Base-by-base conservation (phyloP, 2,888 invertebrate genomes). In the Himalopsyche japonica region DNA sequence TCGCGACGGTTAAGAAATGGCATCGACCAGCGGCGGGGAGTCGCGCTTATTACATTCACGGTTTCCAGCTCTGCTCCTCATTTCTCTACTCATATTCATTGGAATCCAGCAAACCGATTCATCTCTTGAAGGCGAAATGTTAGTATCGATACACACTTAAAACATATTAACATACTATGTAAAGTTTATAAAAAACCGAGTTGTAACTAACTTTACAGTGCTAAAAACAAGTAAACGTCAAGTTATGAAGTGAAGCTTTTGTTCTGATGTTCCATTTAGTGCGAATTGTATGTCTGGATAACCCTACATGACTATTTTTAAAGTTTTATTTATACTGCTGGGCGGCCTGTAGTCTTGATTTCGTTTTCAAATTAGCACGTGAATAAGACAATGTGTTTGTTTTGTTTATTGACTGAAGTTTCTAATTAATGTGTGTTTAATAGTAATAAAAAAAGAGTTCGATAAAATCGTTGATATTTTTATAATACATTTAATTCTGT, bases 81-180 rank as follows among this genome's bases (percentile, higher is more conserved):
- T 79, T 32, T 27, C 43, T 34, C 18, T 43, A 6, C 47, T 79
- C 7, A 43, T 79, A 32, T 43, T 43, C 24, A n/a, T 18, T 10
- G 79, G 24, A 18, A 47, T 43, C 37, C 37, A 79, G 24, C 79
- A 79, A 47, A 47, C 43, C 7, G 79, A 32, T 7, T 37, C 43
- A 27, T 81, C 83, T 43, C 64, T 78, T n/a, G 83, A 85, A 34
- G 85, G 83, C 64, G 83, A 85, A 81, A 83, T 85, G 85, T 85
- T 81, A 83, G 85, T 84, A 78, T 48, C 57, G 57, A 57, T 24
- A 57, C 57, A 20, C 57, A 57, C 5, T 24, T 57, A 20, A 57
- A 57, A 32, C n/a, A 79, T 43, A 34, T n/a, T 24, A 24, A 34
- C n/a, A 32, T 27, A 15, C 3, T 15, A 10, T 8, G 37, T 76